Evolutionary conservation across 2,888 invertebrate species (phyloP), one percentile per base, ranked within the genome.

Genomic region (Heliconius aoede): DNA sequence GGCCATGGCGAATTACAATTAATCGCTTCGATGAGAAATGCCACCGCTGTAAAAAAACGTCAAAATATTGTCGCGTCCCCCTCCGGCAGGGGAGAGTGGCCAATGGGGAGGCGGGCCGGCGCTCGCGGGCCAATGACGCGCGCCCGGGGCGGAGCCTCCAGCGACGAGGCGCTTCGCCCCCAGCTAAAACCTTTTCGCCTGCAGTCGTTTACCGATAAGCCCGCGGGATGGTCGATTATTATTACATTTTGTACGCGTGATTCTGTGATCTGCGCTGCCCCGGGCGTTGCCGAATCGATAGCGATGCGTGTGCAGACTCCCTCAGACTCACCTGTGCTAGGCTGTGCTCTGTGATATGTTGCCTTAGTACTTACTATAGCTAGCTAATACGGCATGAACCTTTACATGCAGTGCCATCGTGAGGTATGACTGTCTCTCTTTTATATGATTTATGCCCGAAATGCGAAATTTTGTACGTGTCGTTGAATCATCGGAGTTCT

Each of bases 151-250:
- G 94, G 94, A 90, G 94, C 92, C 92, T 90, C 83, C 78, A 92
- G 93, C 93, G 87, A 87, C 91, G 90, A 89, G 86, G 86, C 87
- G 91, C 90, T 93, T 94, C 92, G 94, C 94, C 94, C 94, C 93
- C 91, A 94, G 94, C 94, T 86, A 94, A 94, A 94, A 90, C 90
- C 91, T 93, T 93, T 93, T 94, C 90, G 94, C 94, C 94, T 93
- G 88, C 94, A 94, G 94, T 94, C 94, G 94, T 94, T 91, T 94
- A 90, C 91, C 89, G 94, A 94, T 94, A 94, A 94, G 93, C 94
- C 94, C 88, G 87, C 90, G 92, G 94, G 94, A 94, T 94, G 94
- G 94, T 91, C 93, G 93, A 90, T 90, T 93, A 93, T 93, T 93
- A 93, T 94, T 93, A 91, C 90, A 89, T 92, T 90, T 81, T 85